Base-by-base conservation (phyloP, 2,113 vertebrate genomes). In the Sapayoa aenigma region DNA sequence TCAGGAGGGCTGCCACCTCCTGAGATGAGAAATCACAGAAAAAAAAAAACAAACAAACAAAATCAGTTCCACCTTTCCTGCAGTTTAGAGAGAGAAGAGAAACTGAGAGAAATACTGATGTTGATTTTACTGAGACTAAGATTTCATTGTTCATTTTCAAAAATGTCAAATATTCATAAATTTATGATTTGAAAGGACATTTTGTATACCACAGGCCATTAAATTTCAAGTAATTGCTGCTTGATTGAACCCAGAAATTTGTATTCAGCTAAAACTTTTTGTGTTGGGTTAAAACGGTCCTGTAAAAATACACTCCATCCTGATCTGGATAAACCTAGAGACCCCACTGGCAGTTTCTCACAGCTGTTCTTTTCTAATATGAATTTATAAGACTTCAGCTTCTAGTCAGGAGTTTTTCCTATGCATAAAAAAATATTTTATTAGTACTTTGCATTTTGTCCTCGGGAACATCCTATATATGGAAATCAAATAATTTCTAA, bases 1-100 rank as follows among this genome's bases (percentile, higher is more conserved):
- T 1, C 1, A 1, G 9, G 6, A 42, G n/a, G 7, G 6, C 3
- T 77, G 41, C 13, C 41, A 71, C 17, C 22, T 87, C 20, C 37
- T 52, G 47, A 91, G 33, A 74, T 4, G 2, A 46, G 14, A 77
- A 88, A 84, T 37, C 41, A 84, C 25, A 62, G 58, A 15, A 2
- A 12, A 35, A 33, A 31, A 44, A 89, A 72, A 33, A 31, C 41
- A 89, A 72, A 49, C 35, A 0, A 1, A 4, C 4, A 7, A 14
- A 86, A 65, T 63, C 23, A 69, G 17, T 30, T 90, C 44, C 24
- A 66, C 15, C 37, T 87, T 53, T 82, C 44, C 37, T 35, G 17
- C 23, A 84, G 31, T 72, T 90, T 53, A 27, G 37, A 82, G 10
- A 12, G 13, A 71, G 20, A 93, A 92, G 24, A 65, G 14, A 87